Base-by-base conservation (phyloP, 2,888 invertebrate genomes). In the Ormia ochracea region DNA sequence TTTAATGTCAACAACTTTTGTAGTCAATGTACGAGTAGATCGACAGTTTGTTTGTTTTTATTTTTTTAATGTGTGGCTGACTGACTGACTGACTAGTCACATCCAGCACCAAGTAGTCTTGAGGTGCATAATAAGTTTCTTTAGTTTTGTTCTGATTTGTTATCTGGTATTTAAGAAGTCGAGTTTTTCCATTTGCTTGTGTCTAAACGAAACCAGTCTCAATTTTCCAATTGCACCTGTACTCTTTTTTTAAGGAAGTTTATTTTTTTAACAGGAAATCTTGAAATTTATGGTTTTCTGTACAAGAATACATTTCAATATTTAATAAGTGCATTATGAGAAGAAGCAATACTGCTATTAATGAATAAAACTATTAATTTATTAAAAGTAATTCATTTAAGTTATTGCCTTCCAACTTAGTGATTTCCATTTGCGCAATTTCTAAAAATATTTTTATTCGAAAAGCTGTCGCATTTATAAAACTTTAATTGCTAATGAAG, bases 201-300 rank as follows among this genome's bases (percentile, higher is more conserved):
- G 12, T 59, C 10, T 33, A 26, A 28, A 61, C 52, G 14, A 76
- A 76, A 76, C 76, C 76, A 56, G 76, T 76, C 69, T 76, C 31
- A 65, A 54, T 54, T 41, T 56, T 68, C 45, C 78, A 58, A 74
- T 74, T 79, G 78, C 78, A 79, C 78, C 78, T 79, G 78, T 79
- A 63, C 43, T 74, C 52, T 26, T 54, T 4, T 31, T 36, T 59
- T 59, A 41, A 63, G 68, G 78, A 69, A 65, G 58, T 69, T 73
- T 6, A n/a, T 33, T 48, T 48, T 65, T 56, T 68, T 23, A 70
- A 52, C 63, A 63, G 74, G 68, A 74, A 78, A 74, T 50, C 69
- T 78, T 69, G 56, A 50, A 50, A 78, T 78, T 78, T 78, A 78
- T 78, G 41, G 19, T 50, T 65, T 50, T 50, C 63, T 50, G 7